Percentiles rank a stretch among this genome's conserved stretches.
phyloP scores from a whole-genome alignment of 2,113 vertebrate genomes.

The Grammomys dolichurus region DNA sequence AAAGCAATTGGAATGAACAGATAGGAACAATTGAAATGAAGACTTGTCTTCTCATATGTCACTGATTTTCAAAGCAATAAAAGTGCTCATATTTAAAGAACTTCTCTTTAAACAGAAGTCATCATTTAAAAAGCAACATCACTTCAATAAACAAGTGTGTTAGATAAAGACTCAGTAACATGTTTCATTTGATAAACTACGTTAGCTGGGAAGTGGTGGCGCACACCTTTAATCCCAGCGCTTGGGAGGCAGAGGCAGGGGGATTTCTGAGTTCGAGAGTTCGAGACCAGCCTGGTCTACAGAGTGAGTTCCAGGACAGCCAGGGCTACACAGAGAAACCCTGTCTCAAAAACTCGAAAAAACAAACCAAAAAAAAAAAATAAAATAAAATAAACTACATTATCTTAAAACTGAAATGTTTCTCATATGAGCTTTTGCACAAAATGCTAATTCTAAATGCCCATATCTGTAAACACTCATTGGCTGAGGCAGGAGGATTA shows the following conservation, averaged over 20 bases:
- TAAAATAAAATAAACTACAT: neutral
- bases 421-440: neutral
- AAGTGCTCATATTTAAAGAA: conserved; percentile 35
- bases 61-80: conserved; percentile 49
- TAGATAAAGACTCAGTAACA: conserved; percentile 6
- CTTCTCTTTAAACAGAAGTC: conserved; percentile 45
- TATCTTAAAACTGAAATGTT: conserved; percentile 49
- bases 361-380: no score
- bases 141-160: conserved; percentile 3
- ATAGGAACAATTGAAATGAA: conserved; percentile 64
- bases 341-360: no score
- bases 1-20: conserved; percentile 69
- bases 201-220: no score
- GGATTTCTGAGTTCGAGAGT: no score
- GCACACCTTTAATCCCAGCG: no score
- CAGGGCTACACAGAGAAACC: no score
- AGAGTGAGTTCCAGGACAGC: no score
- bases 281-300: no score
- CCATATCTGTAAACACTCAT: neutral
- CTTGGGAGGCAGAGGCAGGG: no score
- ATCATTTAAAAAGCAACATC: conserved; percentile 10
- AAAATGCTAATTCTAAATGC: neutral
- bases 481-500: neutral
- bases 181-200: conserved; percentile 10
- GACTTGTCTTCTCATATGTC: conserved; percentile 17